Evolutionary conservation across 1,140 invertebrate species (phyloP).

Genomic region (Bombus fervidus): DNA sequence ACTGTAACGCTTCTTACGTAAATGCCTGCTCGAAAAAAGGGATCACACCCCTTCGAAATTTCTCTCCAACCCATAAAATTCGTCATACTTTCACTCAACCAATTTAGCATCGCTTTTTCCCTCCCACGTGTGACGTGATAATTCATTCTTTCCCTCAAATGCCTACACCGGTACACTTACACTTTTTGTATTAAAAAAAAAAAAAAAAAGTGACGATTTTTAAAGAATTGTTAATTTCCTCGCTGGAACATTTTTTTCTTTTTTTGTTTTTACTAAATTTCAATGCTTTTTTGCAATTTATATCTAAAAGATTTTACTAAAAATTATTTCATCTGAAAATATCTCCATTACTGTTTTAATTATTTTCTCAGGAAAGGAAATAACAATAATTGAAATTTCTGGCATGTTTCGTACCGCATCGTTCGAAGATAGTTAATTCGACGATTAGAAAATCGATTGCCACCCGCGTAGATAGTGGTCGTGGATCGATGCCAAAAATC

Average conservation of each 20-base stretch:
- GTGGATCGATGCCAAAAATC: constrained; percentile 35
- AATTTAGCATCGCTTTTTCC: background rate
- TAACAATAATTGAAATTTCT: background rate
- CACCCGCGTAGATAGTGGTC: background rate
- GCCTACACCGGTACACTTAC: background rate
- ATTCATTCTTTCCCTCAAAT: background rate
- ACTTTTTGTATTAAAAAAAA: background rate
- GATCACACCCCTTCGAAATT: background rate
- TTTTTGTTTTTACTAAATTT: background rate
- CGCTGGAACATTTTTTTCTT: background rate
- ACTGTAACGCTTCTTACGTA: background rate
- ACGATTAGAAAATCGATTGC: background rate
- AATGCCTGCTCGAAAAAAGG: background rate
- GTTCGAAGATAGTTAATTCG: background rate
- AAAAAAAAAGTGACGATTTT: background rate
- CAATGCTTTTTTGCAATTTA: too few species aligned
- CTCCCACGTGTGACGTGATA: background rate
- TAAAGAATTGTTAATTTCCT: background rate
- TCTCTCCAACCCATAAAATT: background rate
- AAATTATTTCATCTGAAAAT: background rate
- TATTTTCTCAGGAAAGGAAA: background rate
- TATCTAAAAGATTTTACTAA: background rate
- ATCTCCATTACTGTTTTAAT: background rate
- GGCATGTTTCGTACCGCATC: background rate
- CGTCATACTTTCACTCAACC: background rate